Percentiles rank a stretch among this genome's conserved stretches.
Evolutionary conservation across 2,113 vertebrate species (phyloP).

Genomic region (Thalassoma bifasciatum): DNA sequence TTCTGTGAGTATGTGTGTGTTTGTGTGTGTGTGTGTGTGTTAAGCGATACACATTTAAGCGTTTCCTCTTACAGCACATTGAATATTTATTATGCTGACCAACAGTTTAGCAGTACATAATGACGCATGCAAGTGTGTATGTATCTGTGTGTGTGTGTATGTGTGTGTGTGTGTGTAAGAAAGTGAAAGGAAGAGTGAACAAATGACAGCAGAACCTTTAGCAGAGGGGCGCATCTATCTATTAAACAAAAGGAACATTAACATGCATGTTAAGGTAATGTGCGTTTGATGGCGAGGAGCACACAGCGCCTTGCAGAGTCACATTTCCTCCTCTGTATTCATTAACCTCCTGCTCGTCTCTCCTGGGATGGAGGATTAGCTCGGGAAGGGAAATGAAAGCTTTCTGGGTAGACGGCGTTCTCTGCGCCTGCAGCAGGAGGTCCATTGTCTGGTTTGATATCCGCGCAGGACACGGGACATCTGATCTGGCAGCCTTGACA

Average conservation of each 20-base stretch:
- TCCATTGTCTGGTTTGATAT: slow-evolving; percentile 74
- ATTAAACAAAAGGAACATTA: not conserved
- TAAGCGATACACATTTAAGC: not conserved
- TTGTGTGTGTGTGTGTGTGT: not conserved
- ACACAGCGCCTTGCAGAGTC: slow-evolving; percentile 42
- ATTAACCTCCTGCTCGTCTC: slow-evolving; percentile 67
- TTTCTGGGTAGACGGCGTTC: slow-evolving; percentile 60
- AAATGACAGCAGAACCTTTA: not conserved
- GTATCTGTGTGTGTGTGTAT: slow-evolving; percentile 1
- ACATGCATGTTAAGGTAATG: not conserved
- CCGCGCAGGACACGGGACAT: slow-evolving; percentile 65
- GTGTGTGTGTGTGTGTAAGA: not conserved
- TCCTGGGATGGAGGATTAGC: slow-evolving; percentile 77
- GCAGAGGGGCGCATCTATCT: not conserved
- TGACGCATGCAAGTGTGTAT: not conserved
- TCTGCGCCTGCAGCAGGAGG: slow-evolving; percentile 70
- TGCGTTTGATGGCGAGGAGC: slow-evolving; percentile 16
- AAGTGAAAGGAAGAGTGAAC: not conserved
- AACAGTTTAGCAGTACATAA: slow-evolving; percentile 22
- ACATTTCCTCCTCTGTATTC: slow-evolving; percentile 71
- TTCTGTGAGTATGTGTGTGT: slow-evolving; percentile 7
- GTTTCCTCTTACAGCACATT: slow-evolving; percentile 14
- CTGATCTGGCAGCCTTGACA: slow-evolving; percentile 69
- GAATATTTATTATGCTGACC: slow-evolving; percentile 29
- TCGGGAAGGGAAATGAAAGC: slow-evolving; percentile 72